Evolutionary conservation across 2,888 invertebrate genomes (phyloP), one percentile per base, ranked within the genome.

Genomic region (Pseudeuparius sepicola): DNA sequence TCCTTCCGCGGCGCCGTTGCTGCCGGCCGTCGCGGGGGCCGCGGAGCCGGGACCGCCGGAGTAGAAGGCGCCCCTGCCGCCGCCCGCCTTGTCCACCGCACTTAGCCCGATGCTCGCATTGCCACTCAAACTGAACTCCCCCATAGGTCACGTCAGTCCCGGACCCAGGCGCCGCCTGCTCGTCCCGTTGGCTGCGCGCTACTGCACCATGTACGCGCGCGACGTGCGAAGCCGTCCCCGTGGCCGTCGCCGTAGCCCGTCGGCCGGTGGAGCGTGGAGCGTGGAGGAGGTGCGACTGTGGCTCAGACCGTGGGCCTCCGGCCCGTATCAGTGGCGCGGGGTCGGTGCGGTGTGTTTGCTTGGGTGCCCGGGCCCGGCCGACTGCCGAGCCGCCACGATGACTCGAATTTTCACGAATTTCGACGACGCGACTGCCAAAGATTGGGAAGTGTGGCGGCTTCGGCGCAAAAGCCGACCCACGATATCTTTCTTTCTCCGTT

Each of bases 81-180:
- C 59, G 44, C 59, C 57, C 40, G 57, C 50, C 51, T 61, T 56
- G 47, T 63, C 62, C 45, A 61, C 60, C 39, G 59, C 57, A 59
- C 60, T 59, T 52, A 61, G 58, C 53, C 60, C 60, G 50, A 61
- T 61, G 53, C 59, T 63, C 50, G 61, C 51, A 55, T 59, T 61
- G 48, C 56, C 58, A 59, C 59, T 62, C 52, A 62, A 59, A 55
- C 57, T 62, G 57, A 63, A 63, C 55, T 63, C 63, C 57, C 63
- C 63, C 62, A 63, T 63, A 61, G 60, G 54, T 53, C 53, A 55
- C 52, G 55, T 57, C 55, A 54, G 55, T 53, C n/a, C n/a, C n/a
- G n/a, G n/a, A n/a, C n/a, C n/a, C n/a, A n/a, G n/a, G n/a, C n/a
- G n/a, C n/a, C n/a, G n/a, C n/a, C n/a, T n/a, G n/a, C n/a, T n/a